Percentiles rank a stretch among this genome's conserved stretches.
Evolutionary conservation across 2,797 vertebrate genomes (phyloP).

Genomic region (Taeniopygia guttata): DNA sequence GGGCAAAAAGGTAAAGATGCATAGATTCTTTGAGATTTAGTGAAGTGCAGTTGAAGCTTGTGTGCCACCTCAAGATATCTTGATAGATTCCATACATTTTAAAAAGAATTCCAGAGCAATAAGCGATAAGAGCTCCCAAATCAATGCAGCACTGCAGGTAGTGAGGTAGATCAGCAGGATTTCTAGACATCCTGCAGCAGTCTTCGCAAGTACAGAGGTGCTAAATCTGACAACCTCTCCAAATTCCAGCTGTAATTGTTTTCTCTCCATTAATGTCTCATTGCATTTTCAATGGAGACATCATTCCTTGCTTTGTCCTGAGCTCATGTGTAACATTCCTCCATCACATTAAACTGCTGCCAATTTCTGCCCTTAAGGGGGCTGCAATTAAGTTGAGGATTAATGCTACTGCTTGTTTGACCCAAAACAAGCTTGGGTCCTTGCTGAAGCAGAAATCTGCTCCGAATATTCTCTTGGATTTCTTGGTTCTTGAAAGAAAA

Average conservation of each 20-base stretch:
- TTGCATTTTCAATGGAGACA: background rate
- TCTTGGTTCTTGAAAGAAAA: background rate
- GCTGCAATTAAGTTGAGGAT: background rate
- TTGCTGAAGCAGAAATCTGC: background rate
- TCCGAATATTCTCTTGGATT: background rate
- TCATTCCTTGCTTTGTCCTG: background rate
- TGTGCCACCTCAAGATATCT: background rate
- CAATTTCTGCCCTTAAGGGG: background rate
- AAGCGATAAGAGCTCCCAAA: background rate
- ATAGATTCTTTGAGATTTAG: background rate
- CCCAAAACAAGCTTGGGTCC: background rate
- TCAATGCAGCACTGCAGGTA: background rate
- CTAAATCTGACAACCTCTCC: background rate
- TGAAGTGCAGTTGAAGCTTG: background rate
- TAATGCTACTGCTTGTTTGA: background rate
- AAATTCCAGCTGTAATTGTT: background rate
- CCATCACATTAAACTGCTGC: background rate
- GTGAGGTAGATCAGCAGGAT: background rate
- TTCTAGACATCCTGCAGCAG: background rate
- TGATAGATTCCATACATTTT: conserved; percentile 23
- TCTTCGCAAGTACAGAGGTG: background rate
- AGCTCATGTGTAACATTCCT: background rate
- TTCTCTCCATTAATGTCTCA: background rate
- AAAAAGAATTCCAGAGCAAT: background rate
- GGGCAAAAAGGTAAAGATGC: conserved; percentile 12